Evolutionary conservation across 2,113 vertebrate genomes (phyloP).

Genomic region (Cyanoramphus novaezelandiae): DNA sequence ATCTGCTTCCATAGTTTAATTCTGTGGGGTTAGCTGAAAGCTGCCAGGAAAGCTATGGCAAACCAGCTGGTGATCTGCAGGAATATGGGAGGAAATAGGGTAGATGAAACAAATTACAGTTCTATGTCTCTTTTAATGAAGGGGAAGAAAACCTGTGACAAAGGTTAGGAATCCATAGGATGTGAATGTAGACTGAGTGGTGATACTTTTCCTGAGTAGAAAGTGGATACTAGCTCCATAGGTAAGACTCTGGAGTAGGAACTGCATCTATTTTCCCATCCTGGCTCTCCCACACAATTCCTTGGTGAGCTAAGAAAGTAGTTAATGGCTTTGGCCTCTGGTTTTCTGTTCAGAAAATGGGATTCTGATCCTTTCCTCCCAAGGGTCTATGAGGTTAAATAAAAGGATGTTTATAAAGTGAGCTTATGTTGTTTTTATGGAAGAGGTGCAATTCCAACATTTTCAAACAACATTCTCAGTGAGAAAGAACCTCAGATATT

Average conservation of each 20-base stretch:
- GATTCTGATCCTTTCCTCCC: conserved; percentile 1
- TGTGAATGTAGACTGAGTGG: rapidly evolving
- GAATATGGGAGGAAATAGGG: background rate
- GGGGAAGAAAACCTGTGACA: background rate
- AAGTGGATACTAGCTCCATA: background rate
- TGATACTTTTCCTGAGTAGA: background rate
- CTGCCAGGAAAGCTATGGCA: background rate
- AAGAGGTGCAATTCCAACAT: background rate
- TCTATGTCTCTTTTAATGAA: background rate
- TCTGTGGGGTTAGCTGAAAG: background rate
- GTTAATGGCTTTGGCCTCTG: background rate
- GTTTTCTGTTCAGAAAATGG: background rate
- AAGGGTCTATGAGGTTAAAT: conserved; percentile 9
- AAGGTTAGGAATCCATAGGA: background rate
- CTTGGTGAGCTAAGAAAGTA: background rate
- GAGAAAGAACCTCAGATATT: background rate
- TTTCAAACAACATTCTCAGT: background rate
- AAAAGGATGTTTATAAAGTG: conserved; percentile 42
- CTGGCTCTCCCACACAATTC: background rate
- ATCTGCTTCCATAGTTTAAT: background rate
- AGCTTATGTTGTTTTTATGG: background rate
- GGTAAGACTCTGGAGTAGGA: background rate
- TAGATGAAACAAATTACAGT: background rate
- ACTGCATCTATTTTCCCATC: background rate
- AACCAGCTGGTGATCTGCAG: background rate